Percentiles rank a stretch among this genome's conserved stretches.
These are phyloP conservation scores for Thomomys bottae DNA, from an alignment of 2,113 vertebrate genomes.

Conservation along the genomic window DNA sequence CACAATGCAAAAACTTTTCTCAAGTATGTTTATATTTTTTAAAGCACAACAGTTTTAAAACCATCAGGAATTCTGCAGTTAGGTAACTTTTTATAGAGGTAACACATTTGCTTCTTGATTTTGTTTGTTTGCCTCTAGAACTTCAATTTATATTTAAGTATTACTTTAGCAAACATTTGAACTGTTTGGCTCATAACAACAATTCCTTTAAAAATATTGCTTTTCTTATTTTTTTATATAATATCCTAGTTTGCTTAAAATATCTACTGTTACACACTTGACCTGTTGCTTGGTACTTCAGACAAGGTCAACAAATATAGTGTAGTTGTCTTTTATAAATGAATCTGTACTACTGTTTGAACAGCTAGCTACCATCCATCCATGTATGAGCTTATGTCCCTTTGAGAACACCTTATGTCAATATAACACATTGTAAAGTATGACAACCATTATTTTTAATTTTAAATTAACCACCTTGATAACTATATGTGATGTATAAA, in stretches of 20 bases:
- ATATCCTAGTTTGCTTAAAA: not conserved
- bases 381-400: not conserved
- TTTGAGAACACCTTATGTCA: not conserved
- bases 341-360: not conserved
- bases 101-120: not conserved
- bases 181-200: not conserved
- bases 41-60: not conserved
- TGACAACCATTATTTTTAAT: not conserved
- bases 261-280: not conserved
- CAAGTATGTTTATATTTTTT: not conserved
- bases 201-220: not conserved
- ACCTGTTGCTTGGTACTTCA: not conserved
- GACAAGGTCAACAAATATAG: not conserved
- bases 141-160: not conserved
- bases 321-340: not conserved
- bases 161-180: not conserved
- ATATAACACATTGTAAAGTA: not conserved
- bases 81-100: not conserved
- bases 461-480: not conserved
- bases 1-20: not conserved
- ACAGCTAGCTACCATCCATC: not conserved
- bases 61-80: not conserved
- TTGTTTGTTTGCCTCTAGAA: not conserved
- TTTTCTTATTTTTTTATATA: not conserved
- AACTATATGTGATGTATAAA: not conserved